These are phyloP conservation scores for Aleiodes sp. DNA, from an alignment of 1,140 invertebrate genomes.

Conservation along the genomic window DNA sequence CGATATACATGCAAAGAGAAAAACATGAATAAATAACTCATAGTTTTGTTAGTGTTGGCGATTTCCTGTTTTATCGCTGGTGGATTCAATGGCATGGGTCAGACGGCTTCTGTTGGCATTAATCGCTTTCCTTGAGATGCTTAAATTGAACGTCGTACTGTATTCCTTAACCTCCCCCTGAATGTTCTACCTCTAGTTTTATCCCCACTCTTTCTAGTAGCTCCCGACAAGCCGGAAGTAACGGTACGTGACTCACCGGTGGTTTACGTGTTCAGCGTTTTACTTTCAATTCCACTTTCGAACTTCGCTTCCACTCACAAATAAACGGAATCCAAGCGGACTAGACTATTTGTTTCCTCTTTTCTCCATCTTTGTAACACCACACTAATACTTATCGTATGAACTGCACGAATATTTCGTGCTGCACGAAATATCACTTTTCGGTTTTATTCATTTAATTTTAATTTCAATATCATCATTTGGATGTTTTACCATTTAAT, in stretches of 20 bases:
- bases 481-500: background rate
- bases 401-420: constrained; percentile 53
- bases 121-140: constrained; percentile 39
- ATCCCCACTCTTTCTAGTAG: constrained; percentile 9
- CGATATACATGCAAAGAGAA: too few species aligned
- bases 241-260: constrained; percentile 31
- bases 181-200: too few species aligned
- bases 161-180: constrained; percentile 16
- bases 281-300: constrained; percentile 60
- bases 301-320: constrained; percentile 58
- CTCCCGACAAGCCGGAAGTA: constrained; percentile 23
- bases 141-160: constrained; percentile 38
- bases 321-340: constrained; percentile 50
- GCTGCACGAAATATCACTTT: constrained; percentile 45
- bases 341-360: constrained; percentile 56
- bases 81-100: background rate
- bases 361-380: constrained; percentile 19
- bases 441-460: constrained; percentile 4
- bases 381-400: constrained; percentile 13
- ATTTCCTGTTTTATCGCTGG: background rate
- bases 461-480: background rate
- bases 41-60: background rate
- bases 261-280: constrained; percentile 50
- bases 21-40: too few species aligned
- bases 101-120: constrained; percentile 30